Conservation (phyloP, 1,140 invertebrate species). For the Micrasema minimum region DNA sequence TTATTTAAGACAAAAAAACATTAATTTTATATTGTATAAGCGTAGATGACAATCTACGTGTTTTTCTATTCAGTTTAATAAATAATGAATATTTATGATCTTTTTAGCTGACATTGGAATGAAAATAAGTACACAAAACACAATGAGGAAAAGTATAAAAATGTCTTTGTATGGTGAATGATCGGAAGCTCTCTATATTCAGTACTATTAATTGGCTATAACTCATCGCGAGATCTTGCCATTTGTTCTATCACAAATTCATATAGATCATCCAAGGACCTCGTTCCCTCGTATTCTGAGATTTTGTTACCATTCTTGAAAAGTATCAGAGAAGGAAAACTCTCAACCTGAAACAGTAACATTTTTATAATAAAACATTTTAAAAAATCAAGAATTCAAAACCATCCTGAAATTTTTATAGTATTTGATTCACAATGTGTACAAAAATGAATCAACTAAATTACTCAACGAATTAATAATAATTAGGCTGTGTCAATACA, state of each 20-base stretch:
- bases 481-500: too few relatives aligned
- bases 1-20: not conserved
- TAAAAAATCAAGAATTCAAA: too few relatives aligned
- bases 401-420: too few relatives aligned
- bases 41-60: not conserved
- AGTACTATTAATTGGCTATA: conserved; percentile 59
- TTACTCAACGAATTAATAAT: too few relatives aligned
- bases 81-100: conserved; percentile 5
- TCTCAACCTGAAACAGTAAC: conserved; percentile 69
- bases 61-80: not conserved
- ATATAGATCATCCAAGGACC: conserved; percentile 74
- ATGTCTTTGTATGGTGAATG: too few relatives aligned
- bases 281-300: conserved; percentile 77
- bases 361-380: too few relatives aligned
- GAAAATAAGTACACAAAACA: conserved; percentile 23
- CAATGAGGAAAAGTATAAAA: not conserved
- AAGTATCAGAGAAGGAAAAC: conserved; percentile 75
- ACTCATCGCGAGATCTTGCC: conserved; percentile 68
- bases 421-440: too few relatives aligned
- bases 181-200: too few relatives aligned
- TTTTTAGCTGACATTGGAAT: not conserved
- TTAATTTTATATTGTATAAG: not conserved
- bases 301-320: conserved; percentile 76
- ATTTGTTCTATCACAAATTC: conserved; percentile 71
- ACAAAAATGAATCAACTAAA: too few relatives aligned